Conservation (phyloP, 2,113 vertebrate species). For the Leptocoma aspasia region DNA sequence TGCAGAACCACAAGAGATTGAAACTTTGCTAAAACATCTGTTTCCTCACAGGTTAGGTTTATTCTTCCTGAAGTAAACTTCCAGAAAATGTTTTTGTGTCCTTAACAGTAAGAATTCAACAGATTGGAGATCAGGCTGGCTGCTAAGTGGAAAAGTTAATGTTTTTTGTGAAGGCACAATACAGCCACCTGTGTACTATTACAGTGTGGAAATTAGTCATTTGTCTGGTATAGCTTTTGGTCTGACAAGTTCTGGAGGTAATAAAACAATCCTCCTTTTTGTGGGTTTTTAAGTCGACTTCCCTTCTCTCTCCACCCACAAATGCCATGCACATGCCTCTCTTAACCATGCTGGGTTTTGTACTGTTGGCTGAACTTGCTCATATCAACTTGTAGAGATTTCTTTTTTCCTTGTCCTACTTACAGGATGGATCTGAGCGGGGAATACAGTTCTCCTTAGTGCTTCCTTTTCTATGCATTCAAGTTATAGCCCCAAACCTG, state of each 20-base stretch:
- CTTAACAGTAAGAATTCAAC: neutral
- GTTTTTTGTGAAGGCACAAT: neutral
- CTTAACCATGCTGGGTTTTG: neutral
- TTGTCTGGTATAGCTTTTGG: conserved; percentile 55
- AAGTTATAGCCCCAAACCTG: neutral
- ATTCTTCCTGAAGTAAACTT: conserved; percentile 6
- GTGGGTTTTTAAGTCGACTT: neutral
- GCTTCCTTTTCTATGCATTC: neutral
- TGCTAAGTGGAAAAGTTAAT: neutral
- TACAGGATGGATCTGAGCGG: neutral
- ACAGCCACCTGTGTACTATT: conserved; percentile 39
- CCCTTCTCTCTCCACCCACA: neutral
- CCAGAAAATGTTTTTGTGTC: neutral
- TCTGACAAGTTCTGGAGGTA: conserved; percentile 44
- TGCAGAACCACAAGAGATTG: neutral
- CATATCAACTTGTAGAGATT: neutral
- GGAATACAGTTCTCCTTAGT: neutral
- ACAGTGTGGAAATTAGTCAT: conserved; percentile 47
- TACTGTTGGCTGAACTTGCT: neutral
- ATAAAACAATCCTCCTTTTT: conserved; percentile 38
- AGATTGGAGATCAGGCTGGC: neutral
- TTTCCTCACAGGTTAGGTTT: neutral
- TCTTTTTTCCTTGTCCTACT: rapidly evolving
- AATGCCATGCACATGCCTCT: conserved; percentile 8
- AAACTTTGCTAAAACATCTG: neutral